Conservation (phyloP, 2,888 invertebrate genomes). For the Stenodema calcarata region DNA sequence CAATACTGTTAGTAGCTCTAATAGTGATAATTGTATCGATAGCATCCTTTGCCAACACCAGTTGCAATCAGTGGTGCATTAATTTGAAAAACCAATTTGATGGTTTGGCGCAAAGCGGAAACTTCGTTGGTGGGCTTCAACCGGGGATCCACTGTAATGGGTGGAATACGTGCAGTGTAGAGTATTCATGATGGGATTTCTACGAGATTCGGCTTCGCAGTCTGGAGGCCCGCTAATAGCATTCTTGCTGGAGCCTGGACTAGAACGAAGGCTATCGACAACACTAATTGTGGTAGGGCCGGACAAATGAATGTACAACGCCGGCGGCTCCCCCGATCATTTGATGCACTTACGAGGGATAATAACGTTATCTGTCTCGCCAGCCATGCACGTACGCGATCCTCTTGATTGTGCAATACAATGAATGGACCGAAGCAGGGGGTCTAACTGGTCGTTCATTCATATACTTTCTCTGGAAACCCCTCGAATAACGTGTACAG, state of each 20-base stretch:
- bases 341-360: slow-evolving; percentile 5
- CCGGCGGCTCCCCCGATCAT: neutral
- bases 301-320: neutral
- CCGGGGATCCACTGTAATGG: too few relatives aligned
- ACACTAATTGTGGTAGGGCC: neutral
- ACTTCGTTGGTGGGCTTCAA: too few relatives aligned
- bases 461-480: neutral
- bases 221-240: neutral
- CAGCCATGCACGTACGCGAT: neutral
- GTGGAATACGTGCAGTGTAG: neutral
- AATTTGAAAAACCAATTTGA: too few relatives aligned
- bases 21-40: too few relatives aligned
- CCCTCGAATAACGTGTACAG: too few relatives aligned
- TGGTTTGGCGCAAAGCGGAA: too few relatives aligned
- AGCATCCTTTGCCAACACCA: too few relatives aligned
- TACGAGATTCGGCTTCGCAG: neutral
- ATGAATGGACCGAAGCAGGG: too few relatives aligned
- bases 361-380: slow-evolving; percentile 12
- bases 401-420: neutral
- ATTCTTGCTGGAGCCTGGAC: neutral
- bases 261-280: neutral
- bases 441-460: neutral
- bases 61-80: too few relatives aligned
- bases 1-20: too few relatives aligned
- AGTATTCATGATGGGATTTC: neutral